Evolutionary conservation across 1,140 invertebrate genomes (phyloP).

Genomic region (Neomicropteryx cornuta): DNA sequence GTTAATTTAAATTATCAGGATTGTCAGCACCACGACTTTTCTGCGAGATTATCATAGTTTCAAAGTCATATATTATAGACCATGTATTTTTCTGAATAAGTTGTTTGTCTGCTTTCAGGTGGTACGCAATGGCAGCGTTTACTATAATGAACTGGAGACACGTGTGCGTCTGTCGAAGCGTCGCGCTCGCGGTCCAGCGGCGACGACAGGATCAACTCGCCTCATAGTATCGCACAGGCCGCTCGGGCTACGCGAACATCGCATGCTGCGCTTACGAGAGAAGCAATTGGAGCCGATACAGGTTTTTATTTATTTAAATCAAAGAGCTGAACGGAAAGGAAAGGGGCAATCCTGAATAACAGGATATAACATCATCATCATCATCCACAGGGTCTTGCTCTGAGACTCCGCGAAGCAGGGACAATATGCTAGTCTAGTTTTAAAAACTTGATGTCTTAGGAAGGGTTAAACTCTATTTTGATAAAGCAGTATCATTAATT

Average conservation of each 20-base stretch:
- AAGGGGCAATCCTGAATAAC: not conserved
- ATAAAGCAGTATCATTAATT: too few relatives aligned
- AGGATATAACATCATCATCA: not conserved
- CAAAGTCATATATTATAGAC: too few relatives aligned
- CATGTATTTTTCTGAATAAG: too few relatives aligned
- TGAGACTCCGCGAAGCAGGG: not conserved
- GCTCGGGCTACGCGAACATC: conserved; percentile 75
- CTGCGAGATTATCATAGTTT: too few relatives aligned
- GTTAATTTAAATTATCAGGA: too few relatives aligned
- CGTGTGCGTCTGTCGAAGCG: conserved; percentile 86
- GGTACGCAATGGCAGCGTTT: conserved; percentile 80
- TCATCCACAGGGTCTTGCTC: not conserved
- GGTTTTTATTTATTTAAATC: conserved; percentile 34
- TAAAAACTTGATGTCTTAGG: not conserved
- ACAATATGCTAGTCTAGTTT: not conserved
- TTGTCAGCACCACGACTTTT: too few relatives aligned
- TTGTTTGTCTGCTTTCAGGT: conserved; percentile 36
- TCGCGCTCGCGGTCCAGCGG: conserved; percentile 56
- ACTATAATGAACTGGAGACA: conserved; percentile 96
- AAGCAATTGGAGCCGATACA: conserved; percentile 76
- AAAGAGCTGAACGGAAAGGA: conserved; percentile 61
- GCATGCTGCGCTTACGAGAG: conserved; percentile 76
- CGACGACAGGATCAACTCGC: conserved; percentile 64
- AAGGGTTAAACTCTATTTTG: too few relatives aligned
- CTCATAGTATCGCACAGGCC: conserved; percentile 84